These are phyloP conservation scores for Bombus balteatus DNA, from an alignment of 1,140 invertebrate species.

Conservation along the genomic window DNA sequence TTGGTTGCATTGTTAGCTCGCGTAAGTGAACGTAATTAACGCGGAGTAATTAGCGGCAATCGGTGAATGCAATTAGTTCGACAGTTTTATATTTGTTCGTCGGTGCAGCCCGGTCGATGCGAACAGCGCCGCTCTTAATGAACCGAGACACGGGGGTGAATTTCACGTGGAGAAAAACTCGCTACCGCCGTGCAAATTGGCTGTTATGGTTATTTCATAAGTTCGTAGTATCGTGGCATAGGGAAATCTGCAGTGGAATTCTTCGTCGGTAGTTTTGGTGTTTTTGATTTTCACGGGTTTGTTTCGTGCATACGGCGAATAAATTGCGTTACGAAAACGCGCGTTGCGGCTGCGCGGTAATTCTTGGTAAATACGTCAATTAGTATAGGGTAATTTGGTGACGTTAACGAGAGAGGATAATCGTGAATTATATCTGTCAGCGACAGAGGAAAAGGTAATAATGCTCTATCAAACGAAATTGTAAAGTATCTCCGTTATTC, in stretches of 20 bases:
- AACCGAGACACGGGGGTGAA: background rate
- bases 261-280: background rate
- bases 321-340: background rate
- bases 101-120: background rate
- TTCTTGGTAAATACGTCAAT: slow-evolving; percentile 4
- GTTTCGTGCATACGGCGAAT: background rate
- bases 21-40: slow-evolving; percentile 22
- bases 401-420: background rate
- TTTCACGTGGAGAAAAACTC: background rate
- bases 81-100: slow-evolving; percentile 12
- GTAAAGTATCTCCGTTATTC: background rate
- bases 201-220: slow-evolving; percentile 11
- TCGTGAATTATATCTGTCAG: background rate
- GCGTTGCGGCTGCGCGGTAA: background rate
- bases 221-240: background rate
- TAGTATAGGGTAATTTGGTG: background rate
- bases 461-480: background rate
- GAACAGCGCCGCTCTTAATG: background rate
- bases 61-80: background rate
- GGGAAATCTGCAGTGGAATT: background rate
- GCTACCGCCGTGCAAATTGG: background rate
- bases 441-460: background rate
- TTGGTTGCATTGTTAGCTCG: background rate
- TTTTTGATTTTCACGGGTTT: background rate
- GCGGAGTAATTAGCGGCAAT: slow-evolving; percentile 19